These are phyloP conservation scores for Zaprionus lachaisei DNA, from an alignment of 1,140 invertebrate genomes.

Conservation along the genomic window DNA sequence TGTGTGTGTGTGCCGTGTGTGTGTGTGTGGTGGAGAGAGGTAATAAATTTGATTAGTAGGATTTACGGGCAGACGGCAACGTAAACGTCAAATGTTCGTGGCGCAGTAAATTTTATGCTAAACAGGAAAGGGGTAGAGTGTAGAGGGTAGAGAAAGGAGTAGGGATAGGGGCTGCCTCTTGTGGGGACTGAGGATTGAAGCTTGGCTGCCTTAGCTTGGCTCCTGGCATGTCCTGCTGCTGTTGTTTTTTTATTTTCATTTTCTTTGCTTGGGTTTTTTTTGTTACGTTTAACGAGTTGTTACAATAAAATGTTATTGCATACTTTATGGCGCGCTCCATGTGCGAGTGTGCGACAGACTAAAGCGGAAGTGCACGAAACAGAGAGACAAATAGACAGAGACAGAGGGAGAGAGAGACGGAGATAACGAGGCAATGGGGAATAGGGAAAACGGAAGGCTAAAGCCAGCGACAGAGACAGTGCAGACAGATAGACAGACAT, in stretches of 20 bases:
- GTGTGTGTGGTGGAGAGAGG: conserved; percentile 53
- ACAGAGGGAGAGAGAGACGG: conserved; percentile 9
- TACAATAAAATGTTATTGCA: conserved; percentile 78
- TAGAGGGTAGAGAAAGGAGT: background rate
- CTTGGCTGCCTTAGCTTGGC: conserved; percentile 4
- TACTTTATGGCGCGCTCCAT: conserved; percentile 54
- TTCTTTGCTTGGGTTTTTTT: conserved; percentile 29
- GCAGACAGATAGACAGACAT: conserved; percentile 26
- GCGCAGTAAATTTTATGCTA: conserved; percentile 81
- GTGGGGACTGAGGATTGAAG: conserved; percentile 1
- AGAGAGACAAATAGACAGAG: conserved; percentile 5
- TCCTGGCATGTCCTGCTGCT: conserved; percentile 3
- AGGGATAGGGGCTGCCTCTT: background rate
- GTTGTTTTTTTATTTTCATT: conserved; percentile 9
- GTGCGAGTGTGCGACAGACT: conserved; percentile 14
- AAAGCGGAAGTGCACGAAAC: conserved; percentile 43
- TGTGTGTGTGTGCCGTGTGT: conserved; percentile 11
- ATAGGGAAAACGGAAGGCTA: conserved; percentile 1
- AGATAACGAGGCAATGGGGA: conserved; percentile 40
- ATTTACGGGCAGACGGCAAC: conserved; percentile 71
- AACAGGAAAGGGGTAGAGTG: conserved; percentile 34
- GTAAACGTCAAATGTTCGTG: conserved; percentile 75
- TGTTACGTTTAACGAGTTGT: conserved; percentile 72
- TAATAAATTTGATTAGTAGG: conserved; percentile 82
- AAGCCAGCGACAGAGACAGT: conserved; percentile 1